Base-by-base conservation (phyloP, 2,113 vertebrate species). In the Spermophilus dauricus region DNA sequence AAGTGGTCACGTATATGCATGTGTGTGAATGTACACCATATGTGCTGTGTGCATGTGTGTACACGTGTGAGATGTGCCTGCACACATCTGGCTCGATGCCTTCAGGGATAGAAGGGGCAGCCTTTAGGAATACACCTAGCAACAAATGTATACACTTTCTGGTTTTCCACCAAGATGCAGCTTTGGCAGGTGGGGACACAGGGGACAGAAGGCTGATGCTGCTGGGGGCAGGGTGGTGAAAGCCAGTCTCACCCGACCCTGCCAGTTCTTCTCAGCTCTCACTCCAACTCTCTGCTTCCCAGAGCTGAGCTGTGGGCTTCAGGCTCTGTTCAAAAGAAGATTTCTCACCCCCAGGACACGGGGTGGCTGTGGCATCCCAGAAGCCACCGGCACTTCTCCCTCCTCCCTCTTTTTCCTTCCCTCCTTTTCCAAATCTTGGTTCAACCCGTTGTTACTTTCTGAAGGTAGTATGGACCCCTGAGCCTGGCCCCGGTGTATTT, bases 401-500 rank as follows among this genome's bases (percentile, higher is more conserved):
- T 12, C 48, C 80, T 30, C 17, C 14, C 32, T 37, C 22, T 37
- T 39, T 6, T 51, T 76, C 72, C 51, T 84, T 13, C 80, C 4
- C 82, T 48, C 32, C 48, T 69, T 93, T 48, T 73, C 61, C 58
- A 48, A 34, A 42, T 72, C 70, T 58, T 65, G 37, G 7, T 45
- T 98, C 97, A 93, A 96, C 98, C 90, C 39, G 91, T 75, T 97
- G 95, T 96, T 96, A 86, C 92, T 97, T 96, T 97, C 89, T 84
- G 90, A 91, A 32, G 30, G 17, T 42, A 39, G 18, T 53, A 58
- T 67, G 48, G 37, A 3, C 1, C 22, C 61, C 30, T n/a, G 45
- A 37, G 45, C 39, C 63, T 67, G n/a, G 42, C 78, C 4, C 53
- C 24, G 37, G 18, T 45, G 70, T 32, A 0, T 22, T 39, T 51